Conservation (phyloP, 2,888 invertebrate genomes). For the Hydroisotoma schaefferi region DNA sequence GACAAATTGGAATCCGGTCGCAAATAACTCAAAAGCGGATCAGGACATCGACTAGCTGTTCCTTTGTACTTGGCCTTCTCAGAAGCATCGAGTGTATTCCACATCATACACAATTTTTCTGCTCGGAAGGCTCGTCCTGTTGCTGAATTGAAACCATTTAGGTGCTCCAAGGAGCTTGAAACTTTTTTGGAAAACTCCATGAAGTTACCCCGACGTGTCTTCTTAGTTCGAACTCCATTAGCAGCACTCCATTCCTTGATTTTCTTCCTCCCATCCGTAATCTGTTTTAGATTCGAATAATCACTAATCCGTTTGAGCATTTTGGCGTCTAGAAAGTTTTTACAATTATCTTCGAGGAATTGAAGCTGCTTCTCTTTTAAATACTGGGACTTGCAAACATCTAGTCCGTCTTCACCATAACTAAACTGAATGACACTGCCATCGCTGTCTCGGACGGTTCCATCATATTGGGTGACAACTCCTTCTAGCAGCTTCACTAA, state of each 20-base stretch:
- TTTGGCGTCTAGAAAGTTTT: slow-evolving; percentile 60
- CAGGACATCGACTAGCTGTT: slow-evolving; percentile 59
- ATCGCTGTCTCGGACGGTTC: slow-evolving; percentile 93
- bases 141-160: slow-evolving; percentile 52
- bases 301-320: slow-evolving; percentile 54
- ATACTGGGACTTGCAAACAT: slow-evolving; percentile 82
- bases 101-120: slow-evolving; percentile 63
- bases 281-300: slow-evolving; percentile 56
- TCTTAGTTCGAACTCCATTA: slow-evolving; percentile 45
- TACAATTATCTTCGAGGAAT: slow-evolving; percentile 77
- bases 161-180: slow-evolving; percentile 53
- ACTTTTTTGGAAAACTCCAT: slow-evolving; percentile 60
- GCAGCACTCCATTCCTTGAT: slow-evolving; percentile 26
- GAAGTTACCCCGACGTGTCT: slow-evolving; percentile 60
- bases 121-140: slow-evolving; percentile 62
- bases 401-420: slow-evolving; percentile 92
- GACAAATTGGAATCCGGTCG: slow-evolving; percentile 76
- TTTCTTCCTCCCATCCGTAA: slow-evolving; percentile 49
- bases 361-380: slow-evolving; percentile 69
- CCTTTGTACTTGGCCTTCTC: slow-evolving; percentile 56
- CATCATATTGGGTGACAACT: slow-evolving; percentile 84
- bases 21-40: slow-evolving; percentile 67
- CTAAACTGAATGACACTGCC: slow-evolving; percentile 86
- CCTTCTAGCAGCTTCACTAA: slow-evolving; percentile 97
- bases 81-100: slow-evolving; percentile 63